Evolutionary conservation across 2,113 vertebrate species (phyloP), one percentile per base, ranked within the genome.

Genomic region (Pluvialis apricaria): DNA sequence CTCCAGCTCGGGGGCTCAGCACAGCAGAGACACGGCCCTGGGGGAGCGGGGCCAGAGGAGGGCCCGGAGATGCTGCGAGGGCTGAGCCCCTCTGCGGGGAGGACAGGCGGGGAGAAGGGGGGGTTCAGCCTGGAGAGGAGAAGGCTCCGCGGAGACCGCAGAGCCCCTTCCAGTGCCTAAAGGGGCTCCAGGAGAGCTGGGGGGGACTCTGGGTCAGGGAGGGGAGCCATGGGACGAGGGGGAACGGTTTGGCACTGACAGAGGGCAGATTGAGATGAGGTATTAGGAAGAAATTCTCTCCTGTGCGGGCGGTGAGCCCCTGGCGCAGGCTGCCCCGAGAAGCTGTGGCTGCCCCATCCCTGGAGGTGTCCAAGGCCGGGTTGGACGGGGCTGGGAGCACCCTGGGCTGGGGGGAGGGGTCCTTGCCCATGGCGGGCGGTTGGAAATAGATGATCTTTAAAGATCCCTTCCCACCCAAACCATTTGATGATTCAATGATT

Each of bases 281-380:
- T 9, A 2, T 32, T 3, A 19, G 61, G 26, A 5, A 29, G 17
- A 64, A 68, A 47, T 45, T 8, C 1, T 34, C 34, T 2, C 1
- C 20, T 3, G 6, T 52, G 52, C n/a, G 62, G 15, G 22, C 29
- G 47, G 15, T 32, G 20, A 54, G 52, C 2, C 14, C 2, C 40
- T 76, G 47, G 31, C 47, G 5, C 34, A 54, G 44, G 36, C 1
- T 77, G 19, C 42, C 26, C 78, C 34, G 57, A 40, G 20, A 5
- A 21, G n/a, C 8, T 22, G 47, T 5, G 8, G 29, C 2, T 66
- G 77, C 25, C n/a, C 40, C 60, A 26, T 85, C 92, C 75, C 69
- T 54, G 49, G 36, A 3, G 31, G 7, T 5, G 8, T 17, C 8
- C 29, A 9, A n/a, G 49, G 49, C 17, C 79, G 36, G 60, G 44